phyloP scores from a whole-genome alignment of 2,888 invertebrate genomes.

The Synergus japonicus region DNA sequence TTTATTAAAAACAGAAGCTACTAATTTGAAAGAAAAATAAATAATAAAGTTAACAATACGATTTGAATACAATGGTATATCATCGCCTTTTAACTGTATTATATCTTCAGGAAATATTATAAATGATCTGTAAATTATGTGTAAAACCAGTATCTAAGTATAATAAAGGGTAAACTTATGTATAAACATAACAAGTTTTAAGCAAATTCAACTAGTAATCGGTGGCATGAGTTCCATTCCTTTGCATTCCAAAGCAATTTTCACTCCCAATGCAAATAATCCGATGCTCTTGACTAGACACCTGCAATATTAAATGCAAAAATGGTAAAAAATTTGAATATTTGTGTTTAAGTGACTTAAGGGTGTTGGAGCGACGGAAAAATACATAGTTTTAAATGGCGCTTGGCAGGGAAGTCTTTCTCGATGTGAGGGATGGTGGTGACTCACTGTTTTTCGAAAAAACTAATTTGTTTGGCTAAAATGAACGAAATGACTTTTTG shows the following conservation, averaged over 20 bases:
- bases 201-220: conserved; percentile 41
- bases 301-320: conserved; percentile 79
- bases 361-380: too few relatives aligned
- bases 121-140: background rate
- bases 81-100: background rate
- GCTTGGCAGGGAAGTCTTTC: too few relatives aligned
- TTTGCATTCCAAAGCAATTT: conserved; percentile 87
- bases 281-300: conserved; percentile 88
- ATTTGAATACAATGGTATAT: background rate
- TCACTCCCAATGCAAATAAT: conserved; percentile 87
- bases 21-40: background rate
- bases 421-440: too few relatives aligned
- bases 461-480: too few relatives aligned
- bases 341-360: too few relatives aligned
- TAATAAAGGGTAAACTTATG: background rate
- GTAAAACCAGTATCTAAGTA: background rate
- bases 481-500: too few relatives aligned
- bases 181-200: conserved; percentile 1
- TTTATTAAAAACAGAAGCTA: background rate
- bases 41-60: background rate
- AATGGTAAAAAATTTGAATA: too few relatives aligned
- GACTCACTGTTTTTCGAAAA: too few relatives aligned
- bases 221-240: conserved; percentile 87
- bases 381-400: too few relatives aligned
- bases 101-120: background rate